A percentile compares a stretch with the other conserved stretches of the same genome.
These are phyloP conservation scores for Falco biarmicus DNA, from an alignment of 2,797 vertebrate genomes.

Conservation along the genomic window DNA sequence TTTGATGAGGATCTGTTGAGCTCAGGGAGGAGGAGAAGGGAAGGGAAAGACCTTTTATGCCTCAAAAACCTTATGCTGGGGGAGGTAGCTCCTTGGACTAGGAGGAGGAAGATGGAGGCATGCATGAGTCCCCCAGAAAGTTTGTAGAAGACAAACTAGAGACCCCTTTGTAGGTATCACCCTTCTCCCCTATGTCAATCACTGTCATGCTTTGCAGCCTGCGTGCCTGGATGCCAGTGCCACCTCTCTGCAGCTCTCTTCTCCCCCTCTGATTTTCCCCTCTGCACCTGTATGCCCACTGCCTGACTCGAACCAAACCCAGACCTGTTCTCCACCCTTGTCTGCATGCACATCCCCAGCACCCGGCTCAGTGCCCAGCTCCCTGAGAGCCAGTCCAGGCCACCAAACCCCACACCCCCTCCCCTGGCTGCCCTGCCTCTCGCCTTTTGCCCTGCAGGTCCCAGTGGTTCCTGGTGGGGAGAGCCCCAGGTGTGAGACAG, in stretches of 20 bases:
- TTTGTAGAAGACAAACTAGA: not conserved
- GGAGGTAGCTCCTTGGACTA: not conserved
- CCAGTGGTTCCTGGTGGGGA: not conserved
- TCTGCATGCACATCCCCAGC: no score
- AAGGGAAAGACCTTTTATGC: not conserved
- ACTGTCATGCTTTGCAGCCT: not conserved
- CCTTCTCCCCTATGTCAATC: not conserved
- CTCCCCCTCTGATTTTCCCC: not conserved
- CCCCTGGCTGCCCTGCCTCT: not conserved
- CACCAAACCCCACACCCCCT: not conserved
- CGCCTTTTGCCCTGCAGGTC: fast-evolving
- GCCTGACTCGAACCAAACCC: not conserved
- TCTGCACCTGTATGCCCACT: fast-evolving
- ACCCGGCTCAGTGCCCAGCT: not conserved
- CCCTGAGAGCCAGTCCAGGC: not conserved
- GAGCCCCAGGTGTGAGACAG: not conserved
- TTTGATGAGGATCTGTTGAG: not conserved
- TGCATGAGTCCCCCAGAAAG: fast-evolving
- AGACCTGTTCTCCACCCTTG: not conserved
- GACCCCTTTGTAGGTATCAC: not conserved
- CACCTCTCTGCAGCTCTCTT: not conserved
- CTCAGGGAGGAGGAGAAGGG: not conserved
- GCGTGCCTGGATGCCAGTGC: not conserved
- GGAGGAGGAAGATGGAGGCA: not conserved
- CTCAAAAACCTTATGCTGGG: not conserved